phyloP scores from a whole-genome alignment of 2,113 vertebrate genomes.

The Sterrhoptilus dennistouni region DNA sequence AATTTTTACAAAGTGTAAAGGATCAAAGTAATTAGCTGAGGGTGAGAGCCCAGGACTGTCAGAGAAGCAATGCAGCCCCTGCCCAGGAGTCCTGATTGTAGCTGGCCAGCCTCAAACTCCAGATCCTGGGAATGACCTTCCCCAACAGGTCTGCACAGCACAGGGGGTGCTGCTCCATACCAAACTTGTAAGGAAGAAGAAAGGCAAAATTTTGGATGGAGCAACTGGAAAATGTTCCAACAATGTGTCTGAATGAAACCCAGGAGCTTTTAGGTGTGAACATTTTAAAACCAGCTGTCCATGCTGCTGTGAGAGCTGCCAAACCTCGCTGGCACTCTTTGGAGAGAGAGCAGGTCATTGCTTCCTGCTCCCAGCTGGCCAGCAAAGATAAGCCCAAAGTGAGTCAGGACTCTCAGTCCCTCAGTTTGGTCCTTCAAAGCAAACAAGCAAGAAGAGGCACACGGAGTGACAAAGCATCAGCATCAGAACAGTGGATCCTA shows the following conservation, averaged over 20 bases:
- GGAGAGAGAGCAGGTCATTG: neutral
- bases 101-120: neutral
- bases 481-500: neutral
- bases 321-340: neutral
- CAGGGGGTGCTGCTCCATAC: neutral
- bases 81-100: neutral
- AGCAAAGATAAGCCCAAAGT: neutral
- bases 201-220: constrained; percentile 26
- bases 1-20: constrained; percentile 86
- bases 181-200: neutral
- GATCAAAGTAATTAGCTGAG: constrained; percentile 83
- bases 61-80: constrained; percentile 65
- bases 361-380: constrained; percentile 27
- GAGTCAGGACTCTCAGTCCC: neutral
- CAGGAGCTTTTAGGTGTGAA: constrained; percentile 21
- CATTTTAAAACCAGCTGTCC: constrained; percentile 16
- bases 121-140: neutral
- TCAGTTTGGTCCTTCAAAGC: neutral
- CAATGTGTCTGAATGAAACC: neutral
- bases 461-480: rapidly evolving
- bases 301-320: constrained; percentile 12
- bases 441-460: neutral
- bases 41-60: constrained; percentile 71
- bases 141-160: neutral
- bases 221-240: neutral